A percentile compares a stretch with the other conserved stretches of the same genome.
Conservation (phyloP, 1,140 invertebrate species). For the Pristionchus pacificus region DNA sequence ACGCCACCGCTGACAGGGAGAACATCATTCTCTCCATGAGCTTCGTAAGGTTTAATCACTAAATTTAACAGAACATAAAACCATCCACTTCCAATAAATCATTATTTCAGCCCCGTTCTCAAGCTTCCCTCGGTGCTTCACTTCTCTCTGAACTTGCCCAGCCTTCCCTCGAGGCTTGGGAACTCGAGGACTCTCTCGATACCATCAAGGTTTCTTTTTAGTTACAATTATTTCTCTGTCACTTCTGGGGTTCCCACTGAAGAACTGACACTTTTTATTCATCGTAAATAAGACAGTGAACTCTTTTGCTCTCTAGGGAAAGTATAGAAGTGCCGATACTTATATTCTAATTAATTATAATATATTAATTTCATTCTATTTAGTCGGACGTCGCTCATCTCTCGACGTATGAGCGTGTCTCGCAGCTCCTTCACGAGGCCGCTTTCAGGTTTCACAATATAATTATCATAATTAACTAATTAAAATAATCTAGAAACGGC, state of each 20-base stretch:
- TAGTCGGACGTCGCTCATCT: background rate
- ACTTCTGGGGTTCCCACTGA: too few species aligned
- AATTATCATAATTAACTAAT: too few species aligned
- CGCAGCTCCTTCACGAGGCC: background rate
- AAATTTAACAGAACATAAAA: background rate
- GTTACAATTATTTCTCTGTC: too few species aligned
- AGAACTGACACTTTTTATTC: too few species aligned
- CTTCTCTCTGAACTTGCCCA: background rate
- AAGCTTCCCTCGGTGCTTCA: background rate
- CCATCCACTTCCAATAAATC: too few species aligned
- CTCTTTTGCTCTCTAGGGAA: too few species aligned
- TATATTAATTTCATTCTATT: too few species aligned
- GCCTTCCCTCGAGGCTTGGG: background rate
- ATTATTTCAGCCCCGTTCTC: background rate
- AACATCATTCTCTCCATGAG: constrained; percentile 1
- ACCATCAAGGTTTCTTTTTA: background rate
- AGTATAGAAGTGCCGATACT: too few species aligned
- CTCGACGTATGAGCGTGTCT: background rate
- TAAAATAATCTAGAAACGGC: background rate
- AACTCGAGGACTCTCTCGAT: background rate
- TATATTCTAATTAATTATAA: too few species aligned
- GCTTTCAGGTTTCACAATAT: background rate
- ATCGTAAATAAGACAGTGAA: too few species aligned
- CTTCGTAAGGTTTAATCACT: background rate
- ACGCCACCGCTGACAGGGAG: background rate